Percentiles rank a stretch among this genome's conserved stretches.
These are phyloP conservation scores for Aphaenogaster floridana DNA, from an alignment of 1,140 invertebrate genomes.

Conservation along the genomic window DNA sequence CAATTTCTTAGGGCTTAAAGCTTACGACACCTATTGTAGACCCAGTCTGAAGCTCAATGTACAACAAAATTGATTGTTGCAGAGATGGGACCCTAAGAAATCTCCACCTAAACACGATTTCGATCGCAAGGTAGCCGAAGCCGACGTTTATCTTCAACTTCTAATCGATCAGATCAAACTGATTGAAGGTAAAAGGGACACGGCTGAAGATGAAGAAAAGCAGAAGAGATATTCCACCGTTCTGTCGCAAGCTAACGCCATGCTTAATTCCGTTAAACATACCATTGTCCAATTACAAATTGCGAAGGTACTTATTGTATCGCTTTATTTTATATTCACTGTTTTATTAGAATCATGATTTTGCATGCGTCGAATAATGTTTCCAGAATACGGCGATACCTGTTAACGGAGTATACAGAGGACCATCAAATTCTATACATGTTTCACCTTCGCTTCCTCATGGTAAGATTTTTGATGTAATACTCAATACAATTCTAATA, in stretches of 20 bases:
- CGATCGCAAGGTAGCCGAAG: slow-evolving; percentile 96
- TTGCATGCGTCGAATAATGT: background rate
- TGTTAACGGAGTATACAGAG: slow-evolving; percentile 94
- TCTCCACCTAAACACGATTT: slow-evolving; percentile 92
- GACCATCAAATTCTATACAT: slow-evolving; percentile 84
- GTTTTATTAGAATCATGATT: background rate
- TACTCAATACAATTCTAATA: slow-evolving; percentile 1
- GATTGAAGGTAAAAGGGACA: slow-evolving; percentile 83
- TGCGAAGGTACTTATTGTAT: slow-evolving; percentile 92
- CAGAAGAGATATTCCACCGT: slow-evolving; percentile 82
- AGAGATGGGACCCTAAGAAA: slow-evolving; percentile 89
- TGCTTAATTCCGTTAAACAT: slow-evolving; percentile 94
- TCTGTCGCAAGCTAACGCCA: slow-evolving; percentile 83
- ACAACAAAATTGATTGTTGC: slow-evolving; percentile 22
- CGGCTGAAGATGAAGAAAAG: slow-evolving; percentile 79
- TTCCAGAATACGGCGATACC: slow-evolving; percentile 95
- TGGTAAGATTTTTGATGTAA: slow-evolving; percentile 71
- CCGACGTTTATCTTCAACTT: slow-evolving; percentile 98
- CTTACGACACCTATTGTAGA: no score
- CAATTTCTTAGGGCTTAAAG: no score
- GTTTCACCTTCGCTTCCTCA: slow-evolving; percentile 76
- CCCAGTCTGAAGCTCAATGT: background rate
- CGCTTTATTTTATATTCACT: background rate
- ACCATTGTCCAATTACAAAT: slow-evolving; percentile 99
- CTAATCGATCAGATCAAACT: slow-evolving; percentile 97